These are phyloP conservation scores for Digitonthophagus gazella DNA, from an alignment of 2,888 invertebrate genomes.

Conservation along the genomic window DNA sequence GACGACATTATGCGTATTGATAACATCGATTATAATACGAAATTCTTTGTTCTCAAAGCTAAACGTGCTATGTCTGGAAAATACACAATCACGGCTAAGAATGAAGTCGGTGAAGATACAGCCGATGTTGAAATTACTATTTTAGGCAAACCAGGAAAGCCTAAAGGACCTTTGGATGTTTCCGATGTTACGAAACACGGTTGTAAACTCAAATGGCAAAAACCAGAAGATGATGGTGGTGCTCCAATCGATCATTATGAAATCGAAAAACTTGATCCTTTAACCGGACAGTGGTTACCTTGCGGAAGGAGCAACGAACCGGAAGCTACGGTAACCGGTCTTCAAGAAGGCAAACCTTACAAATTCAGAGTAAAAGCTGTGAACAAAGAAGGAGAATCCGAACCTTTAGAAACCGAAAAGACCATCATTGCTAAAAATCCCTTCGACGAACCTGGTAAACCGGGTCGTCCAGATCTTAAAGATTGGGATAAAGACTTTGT, in stretches of 20 bases:
- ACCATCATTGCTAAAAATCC: slow-evolving; percentile 98
- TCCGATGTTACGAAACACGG: slow-evolving; percentile 88
- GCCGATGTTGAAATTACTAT: slow-evolving; percentile 89
- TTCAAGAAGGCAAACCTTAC: slow-evolving; percentile 94
- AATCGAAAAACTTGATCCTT: slow-evolving; percentile 92
- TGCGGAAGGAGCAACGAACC: slow-evolving; percentile 85
- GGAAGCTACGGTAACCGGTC: slow-evolving; percentile 77
- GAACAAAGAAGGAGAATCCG: slow-evolving; percentile 97
- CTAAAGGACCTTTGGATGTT: slow-evolving; percentile 85
- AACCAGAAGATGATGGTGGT: slow-evolving; percentile 95
- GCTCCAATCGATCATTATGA: slow-evolving; percentile 90
- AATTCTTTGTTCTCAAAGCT: slow-evolving; percentile 80
- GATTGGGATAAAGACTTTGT: slow-evolving; percentile 98
- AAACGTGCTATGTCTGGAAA: slow-evolving; percentile 81
- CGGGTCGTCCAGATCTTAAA: slow-evolving; percentile 82
- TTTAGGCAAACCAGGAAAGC: slow-evolving; percentile 71
- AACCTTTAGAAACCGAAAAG: slow-evolving; percentile 90
- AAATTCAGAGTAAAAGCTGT: slow-evolving; percentile 98
- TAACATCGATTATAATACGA: slow-evolving; percentile 86
- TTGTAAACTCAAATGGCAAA: slow-evolving; percentile 88
- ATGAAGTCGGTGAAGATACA: slow-evolving; percentile 89
- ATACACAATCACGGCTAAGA: slow-evolving; percentile 86
- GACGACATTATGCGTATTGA: slow-evolving; percentile 70
- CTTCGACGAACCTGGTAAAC: slow-evolving; percentile 91
- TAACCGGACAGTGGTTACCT: slow-evolving; percentile 90